phyloP scores from a whole-genome alignment of 35 echinoderm and acorn worm species.

The Patiria miniata region DNA sequence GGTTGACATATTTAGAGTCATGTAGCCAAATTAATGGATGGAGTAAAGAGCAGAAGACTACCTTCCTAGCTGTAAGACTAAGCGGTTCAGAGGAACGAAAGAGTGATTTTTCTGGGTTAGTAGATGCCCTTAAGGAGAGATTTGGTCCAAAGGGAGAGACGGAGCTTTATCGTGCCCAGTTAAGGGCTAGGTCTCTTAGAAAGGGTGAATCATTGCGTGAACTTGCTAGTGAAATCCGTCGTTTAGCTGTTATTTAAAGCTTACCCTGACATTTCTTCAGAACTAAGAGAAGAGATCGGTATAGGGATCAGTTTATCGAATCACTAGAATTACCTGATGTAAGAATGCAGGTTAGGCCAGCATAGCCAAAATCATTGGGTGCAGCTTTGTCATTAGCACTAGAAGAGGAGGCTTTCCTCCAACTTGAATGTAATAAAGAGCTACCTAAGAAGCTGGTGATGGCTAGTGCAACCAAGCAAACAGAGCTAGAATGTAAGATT shows the following conservation, averaged over 20 bases:
- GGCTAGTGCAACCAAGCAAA: background rate
- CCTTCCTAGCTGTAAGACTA: too few relatives aligned
- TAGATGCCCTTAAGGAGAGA: too few relatives aligned
- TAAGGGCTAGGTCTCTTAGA: background rate
- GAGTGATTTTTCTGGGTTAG: too few relatives aligned
- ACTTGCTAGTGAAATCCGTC: background rate
- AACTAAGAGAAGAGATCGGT: background rate
- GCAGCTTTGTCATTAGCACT: background rate
- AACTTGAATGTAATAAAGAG: background rate
- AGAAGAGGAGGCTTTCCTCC: background rate
- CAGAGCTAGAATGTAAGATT: background rate
- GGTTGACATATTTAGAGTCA: too few relatives aligned
- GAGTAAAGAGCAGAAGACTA: too few relatives aligned
- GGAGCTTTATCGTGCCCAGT: background rate
- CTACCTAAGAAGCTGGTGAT: background rate
- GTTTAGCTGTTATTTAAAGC: background rate
- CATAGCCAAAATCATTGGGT: background rate
- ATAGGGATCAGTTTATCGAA: background rate
- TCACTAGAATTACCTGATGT: background rate
- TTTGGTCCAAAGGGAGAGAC: background rate
- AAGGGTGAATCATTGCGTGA: background rate
- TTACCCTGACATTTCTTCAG: background rate
- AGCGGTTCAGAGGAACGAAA: too few relatives aligned
- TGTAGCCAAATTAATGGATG: too few relatives aligned
- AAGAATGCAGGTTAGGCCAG: background rate